A percentile compares a stretch with the other conserved stretches of the same genome.
phyloP scores from a whole-genome alignment of 2,888 invertebrate species.

The Pteria penguin region DNA sequence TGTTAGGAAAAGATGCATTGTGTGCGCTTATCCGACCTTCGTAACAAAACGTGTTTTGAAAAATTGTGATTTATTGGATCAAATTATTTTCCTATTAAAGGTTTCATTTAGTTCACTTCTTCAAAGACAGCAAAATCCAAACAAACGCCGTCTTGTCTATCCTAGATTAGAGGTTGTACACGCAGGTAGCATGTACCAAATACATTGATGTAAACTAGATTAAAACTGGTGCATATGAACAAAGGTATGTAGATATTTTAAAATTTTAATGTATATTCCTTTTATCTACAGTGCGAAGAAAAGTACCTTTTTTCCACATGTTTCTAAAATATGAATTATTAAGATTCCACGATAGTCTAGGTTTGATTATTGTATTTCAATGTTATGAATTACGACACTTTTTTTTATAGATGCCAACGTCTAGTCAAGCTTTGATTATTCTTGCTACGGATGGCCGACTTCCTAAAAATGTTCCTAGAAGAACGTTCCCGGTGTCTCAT shows the following conservation, averaged over 20 bases:
- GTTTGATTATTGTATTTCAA: too few species aligned
- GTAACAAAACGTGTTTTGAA: not conserved
- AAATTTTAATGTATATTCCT: too few species aligned
- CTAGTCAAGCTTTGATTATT: slow-evolving; percentile 64
- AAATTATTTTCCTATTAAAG: not conserved
- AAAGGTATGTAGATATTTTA: too few species aligned
- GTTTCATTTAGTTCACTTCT: not conserved
- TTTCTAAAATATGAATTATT: too few species aligned
- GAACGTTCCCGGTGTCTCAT: slow-evolving; percentile 33
- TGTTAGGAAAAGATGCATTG: not conserved
- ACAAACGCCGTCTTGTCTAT: slow-evolving; percentile 61
- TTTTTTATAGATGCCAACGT: slow-evolving; percentile 57
- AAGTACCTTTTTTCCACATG: too few species aligned
- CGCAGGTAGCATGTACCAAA: too few species aligned
- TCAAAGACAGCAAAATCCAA: slow-evolving; percentile 62
- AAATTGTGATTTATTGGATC: not conserved
- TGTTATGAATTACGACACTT: too few species aligned
- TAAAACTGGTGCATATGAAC: too few species aligned
- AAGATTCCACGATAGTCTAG: too few species aligned
- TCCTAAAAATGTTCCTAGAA: slow-evolving; percentile 18
- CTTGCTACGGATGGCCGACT: slow-evolving; percentile 50
- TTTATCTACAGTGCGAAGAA: too few species aligned
- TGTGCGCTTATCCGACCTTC: not conserved
- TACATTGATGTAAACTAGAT: too few species aligned
- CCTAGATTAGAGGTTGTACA: too few species aligned